Base-by-base conservation (phyloP, 2,797 vertebrate genomes). In the Sebastes minor region DNA sequence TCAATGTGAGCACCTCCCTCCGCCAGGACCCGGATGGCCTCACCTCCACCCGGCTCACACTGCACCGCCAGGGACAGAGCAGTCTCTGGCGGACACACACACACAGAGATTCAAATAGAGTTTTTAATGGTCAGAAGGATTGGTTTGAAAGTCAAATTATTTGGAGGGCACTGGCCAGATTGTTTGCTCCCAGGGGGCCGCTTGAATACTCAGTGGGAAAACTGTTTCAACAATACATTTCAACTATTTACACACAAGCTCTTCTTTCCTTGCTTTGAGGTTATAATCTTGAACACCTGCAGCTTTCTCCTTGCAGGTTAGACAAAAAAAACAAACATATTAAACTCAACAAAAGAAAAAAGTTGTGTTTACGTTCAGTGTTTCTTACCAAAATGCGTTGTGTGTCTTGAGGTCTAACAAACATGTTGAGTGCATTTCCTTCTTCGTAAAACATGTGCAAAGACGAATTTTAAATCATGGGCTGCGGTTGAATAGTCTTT, bases 1-100 rank as follows among this genome's bases (percentile, higher is more conserved):
- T 98, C 97, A 8, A 98, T 97, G 81, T 98, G 97, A 56, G 97
- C 97, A 11, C 98, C 98, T 5, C 97, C 97, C 42, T 97, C 95
- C 87, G 96, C 97, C 77, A 99, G 95, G 42, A 97, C 95, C 42
- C 98, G 96, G 89, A 98, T 98, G 88, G 96, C 86, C 81, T 98
- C 97, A 7, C 97, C 96, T 8, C 96, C 97, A 1, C 97, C 96
- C 12, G 95, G 96, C 86, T 98, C 97, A 0, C 97, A 96, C 94
- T 98, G 98, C 73, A 97, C 96, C 0, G 97, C 97, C 94, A 99
- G 93, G 2, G 97, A 97, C 91, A 99, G 93, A 13, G 98, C 96
- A 0, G 97, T 98, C 93, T 99, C 98, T 99, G 94, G 23, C 38
- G 12, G 42, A 72, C n/a, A 64, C 32, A 81, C 25, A 81, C 10